Percentiles rank a stretch among this genome's conserved stretches.
Evolutionary conservation across 2,797 vertebrate species (phyloP).

Genomic region (Gambusia yucatana): DNA sequence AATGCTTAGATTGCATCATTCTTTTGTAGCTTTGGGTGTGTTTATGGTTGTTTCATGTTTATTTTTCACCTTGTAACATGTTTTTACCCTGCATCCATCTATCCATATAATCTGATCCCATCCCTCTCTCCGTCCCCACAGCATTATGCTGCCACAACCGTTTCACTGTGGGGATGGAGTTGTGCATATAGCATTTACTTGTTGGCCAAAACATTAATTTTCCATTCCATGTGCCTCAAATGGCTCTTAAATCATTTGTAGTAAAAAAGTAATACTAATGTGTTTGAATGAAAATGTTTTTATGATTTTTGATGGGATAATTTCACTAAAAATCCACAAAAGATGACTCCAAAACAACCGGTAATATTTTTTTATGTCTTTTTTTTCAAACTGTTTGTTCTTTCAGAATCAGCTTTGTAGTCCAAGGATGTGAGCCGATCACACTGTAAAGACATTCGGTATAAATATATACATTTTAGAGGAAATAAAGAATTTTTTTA

Average conservation of each 20-base stretch:
- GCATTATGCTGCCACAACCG: background rate
- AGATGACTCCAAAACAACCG: no score
- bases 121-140: background rate
- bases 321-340: no score
- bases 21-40: background rate
- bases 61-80: background rate
- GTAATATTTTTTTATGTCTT: no score
- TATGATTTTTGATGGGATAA: no score
- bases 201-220: background rate
- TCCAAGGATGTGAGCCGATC: no score
- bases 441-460: no score
- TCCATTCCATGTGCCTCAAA: background rate
- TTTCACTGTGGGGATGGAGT: background rate
- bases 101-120: background rate
- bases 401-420: no score
- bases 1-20: background rate
- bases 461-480: no score
- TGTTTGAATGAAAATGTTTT: no score
- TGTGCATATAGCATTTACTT: background rate
- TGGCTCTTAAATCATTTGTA: background rate
- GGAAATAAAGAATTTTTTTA: no score
- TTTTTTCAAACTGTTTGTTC: no score
- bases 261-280: no score
- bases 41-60: background rate
- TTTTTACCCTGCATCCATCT: background rate